phyloP scores from a whole-genome alignment of 2,113 vertebrate genomes.

The Scomber scombrus region DNA sequence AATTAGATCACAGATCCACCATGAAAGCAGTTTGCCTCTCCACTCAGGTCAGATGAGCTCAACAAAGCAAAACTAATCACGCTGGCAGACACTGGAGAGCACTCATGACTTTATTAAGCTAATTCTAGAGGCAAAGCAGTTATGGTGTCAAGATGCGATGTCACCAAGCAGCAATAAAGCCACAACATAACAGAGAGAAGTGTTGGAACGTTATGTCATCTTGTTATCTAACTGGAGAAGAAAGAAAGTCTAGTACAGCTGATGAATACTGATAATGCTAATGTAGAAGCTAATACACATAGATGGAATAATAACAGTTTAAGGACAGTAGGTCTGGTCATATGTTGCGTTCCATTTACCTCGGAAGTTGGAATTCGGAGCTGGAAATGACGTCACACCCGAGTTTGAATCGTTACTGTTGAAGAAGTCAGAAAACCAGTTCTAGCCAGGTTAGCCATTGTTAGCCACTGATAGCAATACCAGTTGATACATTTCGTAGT shows the following conservation, averaged over 20 bases:
- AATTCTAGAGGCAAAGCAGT: constrained; percentile 1
- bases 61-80: constrained; percentile 11
- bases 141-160: neutral
- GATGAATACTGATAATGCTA: neutral
- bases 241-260: neutral
- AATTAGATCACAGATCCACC: constrained; percentile 25
- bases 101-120: neutral
- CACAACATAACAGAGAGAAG: neutral
- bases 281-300: no score
- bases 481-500: no score
- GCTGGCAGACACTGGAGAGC: neutral
- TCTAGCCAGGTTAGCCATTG: no score
- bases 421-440: no score
- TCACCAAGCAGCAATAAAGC: neutral
- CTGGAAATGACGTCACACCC: no score
- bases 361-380: no score
- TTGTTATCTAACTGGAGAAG: neutral
- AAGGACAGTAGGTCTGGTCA: no score
- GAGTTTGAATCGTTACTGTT: no score
- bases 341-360: no score
- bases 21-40: constrained; percentile 26
- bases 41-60: constrained; percentile 16
- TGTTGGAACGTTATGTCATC: neutral
- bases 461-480: no score
- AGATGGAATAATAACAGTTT: no score